phyloP scores from a whole-genome alignment of 2,888 invertebrate genomes.

The Leucophora obtusa region DNA sequence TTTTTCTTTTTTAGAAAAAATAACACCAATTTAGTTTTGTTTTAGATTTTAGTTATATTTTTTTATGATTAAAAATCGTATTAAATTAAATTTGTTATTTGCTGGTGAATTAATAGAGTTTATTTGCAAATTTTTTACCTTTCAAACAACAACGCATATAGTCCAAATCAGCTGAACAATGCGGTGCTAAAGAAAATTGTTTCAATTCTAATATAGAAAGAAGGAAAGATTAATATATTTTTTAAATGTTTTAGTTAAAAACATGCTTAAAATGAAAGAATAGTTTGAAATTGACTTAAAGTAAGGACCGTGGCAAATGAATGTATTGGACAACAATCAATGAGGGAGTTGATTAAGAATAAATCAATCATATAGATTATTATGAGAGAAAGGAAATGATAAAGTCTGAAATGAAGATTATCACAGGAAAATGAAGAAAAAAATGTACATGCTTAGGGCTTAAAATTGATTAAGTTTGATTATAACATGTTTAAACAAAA shows the following conservation, averaged over 20 bases:
- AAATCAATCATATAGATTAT: neutral
- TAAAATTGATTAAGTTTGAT: too few species aligned
- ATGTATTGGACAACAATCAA: neutral
- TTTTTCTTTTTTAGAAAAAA: neutral
- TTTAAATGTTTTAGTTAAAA: slow-evolving; percentile 7
- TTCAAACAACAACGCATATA: slow-evolving; percentile 78
- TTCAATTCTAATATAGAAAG: slow-evolving; percentile 71
- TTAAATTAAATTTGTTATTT: neutral
- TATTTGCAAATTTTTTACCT: slow-evolving; percentile 71
- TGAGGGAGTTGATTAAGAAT: neutral
- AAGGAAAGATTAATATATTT: slow-evolving; percentile 52
- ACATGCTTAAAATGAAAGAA: slow-evolving; percentile 33
- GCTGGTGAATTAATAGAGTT: slow-evolving; percentile 27
- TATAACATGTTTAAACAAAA: too few species aligned
- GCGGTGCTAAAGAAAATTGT: slow-evolving; percentile 76
- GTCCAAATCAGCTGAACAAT: slow-evolving; percentile 78
- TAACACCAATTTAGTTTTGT: slow-evolving; percentile 24
- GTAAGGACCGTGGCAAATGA: neutral
- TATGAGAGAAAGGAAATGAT: neutral
- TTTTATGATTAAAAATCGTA: neutral
- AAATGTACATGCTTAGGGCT: too few species aligned
- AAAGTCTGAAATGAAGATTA: neutral
- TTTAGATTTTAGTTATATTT: neutral
- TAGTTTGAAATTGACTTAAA: neutral
- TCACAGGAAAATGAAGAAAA: neutral